Evolutionary conservation across 2,888 invertebrate species (phyloP).

Genomic region (Acanthacorydalis orientalis): DNA sequence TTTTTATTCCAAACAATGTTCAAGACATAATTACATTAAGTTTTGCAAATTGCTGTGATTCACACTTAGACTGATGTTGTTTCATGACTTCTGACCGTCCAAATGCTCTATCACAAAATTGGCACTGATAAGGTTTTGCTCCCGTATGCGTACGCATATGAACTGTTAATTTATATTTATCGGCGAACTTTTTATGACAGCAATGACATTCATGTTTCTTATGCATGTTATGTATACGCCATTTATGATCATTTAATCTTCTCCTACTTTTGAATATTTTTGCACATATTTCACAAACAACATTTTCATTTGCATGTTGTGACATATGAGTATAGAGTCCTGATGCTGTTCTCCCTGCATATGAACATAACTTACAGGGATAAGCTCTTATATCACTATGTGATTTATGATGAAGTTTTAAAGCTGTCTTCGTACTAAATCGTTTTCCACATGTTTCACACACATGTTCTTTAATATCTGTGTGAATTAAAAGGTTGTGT

Average conservation of each 20-base stretch:
- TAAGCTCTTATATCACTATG: constrained; percentile 13
- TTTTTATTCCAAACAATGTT: too few species aligned
- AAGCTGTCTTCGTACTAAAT: constrained; percentile 14
- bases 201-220: constrained; percentile 12
- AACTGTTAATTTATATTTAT: constrained; percentile 12
- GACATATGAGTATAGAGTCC: constrained; percentile 5
- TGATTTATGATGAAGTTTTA: constrained; percentile 14
- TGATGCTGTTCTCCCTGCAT: constrained; percentile 5
- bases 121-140: constrained; percentile 13
- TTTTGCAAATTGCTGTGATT: neutral
- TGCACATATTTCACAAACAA: constrained; percentile 13
- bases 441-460: constrained; percentile 16
- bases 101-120: constrained; percentile 9
- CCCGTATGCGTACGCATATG: constrained; percentile 13
- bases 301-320: constrained; percentile 4
- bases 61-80: constrained; percentile 2
- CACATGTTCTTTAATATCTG: constrained; percentile 12
- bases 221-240: constrained; percentile 12
- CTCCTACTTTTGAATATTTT: constrained; percentile 15
- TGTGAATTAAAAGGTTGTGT: constrained; percentile 13
- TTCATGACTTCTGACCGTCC: constrained; percentile 2
- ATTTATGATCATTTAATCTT: constrained; percentile 14
- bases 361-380: constrained; percentile 10
- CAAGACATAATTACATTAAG: too few species aligned
- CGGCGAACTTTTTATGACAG: constrained; percentile 13